These are phyloP conservation scores for Thymelicus lineola DNA, from an alignment of 2,888 invertebrate genomes.

Conservation along the genomic window DNA sequence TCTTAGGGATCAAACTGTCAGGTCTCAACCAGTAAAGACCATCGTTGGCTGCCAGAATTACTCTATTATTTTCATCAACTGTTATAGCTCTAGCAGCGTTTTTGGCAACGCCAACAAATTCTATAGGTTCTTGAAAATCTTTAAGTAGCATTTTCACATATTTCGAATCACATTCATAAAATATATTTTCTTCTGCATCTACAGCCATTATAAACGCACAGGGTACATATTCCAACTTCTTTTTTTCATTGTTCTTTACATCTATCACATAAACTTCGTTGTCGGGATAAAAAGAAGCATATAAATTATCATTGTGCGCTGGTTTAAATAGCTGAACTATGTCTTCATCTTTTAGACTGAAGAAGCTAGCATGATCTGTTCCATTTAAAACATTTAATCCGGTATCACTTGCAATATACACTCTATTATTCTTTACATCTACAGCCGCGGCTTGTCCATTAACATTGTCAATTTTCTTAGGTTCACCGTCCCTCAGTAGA, in stretches of 20 bases:
- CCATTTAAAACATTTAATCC: slow-evolving; percentile 66
- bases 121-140: slow-evolving; percentile 74
- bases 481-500: slow-evolving; percentile 60
- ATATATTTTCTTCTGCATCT: slow-evolving; percentile 68
- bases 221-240: slow-evolving; percentile 63
- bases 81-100: slow-evolving; percentile 71
- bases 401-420: slow-evolving; percentile 71
- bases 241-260: slow-evolving; percentile 65
- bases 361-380: slow-evolving; percentile 61
- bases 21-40: slow-evolving; percentile 69
- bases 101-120: slow-evolving; percentile 72
- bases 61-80: slow-evolving; percentile 57
- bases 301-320: slow-evolving; percentile 59
- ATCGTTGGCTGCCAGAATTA: slow-evolving; percentile 71
- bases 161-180: slow-evolving; percentile 77
- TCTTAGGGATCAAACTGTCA: slow-evolving; percentile 70
- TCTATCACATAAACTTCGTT: slow-evolving; percentile 69
- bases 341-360: slow-evolving; percentile 72
- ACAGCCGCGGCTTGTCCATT: slow-evolving; percentile 75
- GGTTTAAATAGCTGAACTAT: slow-evolving; percentile 74
- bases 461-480: slow-evolving; percentile 67
- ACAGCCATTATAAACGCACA: slow-evolving; percentile 76
- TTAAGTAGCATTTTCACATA: slow-evolving; percentile 73
- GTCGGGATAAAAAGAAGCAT: slow-evolving; percentile 70
- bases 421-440: slow-evolving; percentile 61